Evolutionary conservation across 1,140 invertebrate genomes (phyloP).

Genomic region (Apolygus lucorum): DNA sequence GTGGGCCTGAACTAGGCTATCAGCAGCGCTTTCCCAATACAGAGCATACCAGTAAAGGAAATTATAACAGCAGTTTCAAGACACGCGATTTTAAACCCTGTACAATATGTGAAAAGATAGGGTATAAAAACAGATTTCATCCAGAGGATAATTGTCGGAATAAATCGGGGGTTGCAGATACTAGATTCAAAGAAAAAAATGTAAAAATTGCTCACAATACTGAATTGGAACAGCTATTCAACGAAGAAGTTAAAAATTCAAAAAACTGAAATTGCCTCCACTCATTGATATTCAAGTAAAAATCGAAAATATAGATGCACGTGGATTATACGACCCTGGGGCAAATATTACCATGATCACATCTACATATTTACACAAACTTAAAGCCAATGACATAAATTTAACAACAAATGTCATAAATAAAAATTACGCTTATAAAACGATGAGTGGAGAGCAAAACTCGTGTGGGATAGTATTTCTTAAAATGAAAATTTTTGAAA

Average conservation of each 20-base stretch:
- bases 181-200: slow-evolving; percentile 2
- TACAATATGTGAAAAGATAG: background rate
- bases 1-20: too few relatives aligned
- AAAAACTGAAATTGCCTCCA: background rate
- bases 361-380: slow-evolving; percentile 8
- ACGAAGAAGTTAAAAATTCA: slow-evolving; percentile 4
- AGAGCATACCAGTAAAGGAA: background rate
- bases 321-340: slow-evolving; percentile 5
- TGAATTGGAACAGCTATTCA: background rate
- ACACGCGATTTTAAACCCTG: background rate
- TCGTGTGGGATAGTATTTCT: slow-evolving; percentile 5
- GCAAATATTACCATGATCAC: background rate
- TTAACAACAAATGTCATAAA: slow-evolving; percentile 4
- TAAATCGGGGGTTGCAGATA: background rate
- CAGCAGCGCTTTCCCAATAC: background rate
- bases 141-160: background rate
- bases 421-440: slow-evolving; percentile 6
- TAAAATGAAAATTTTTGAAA: slow-evolving; percentile 33
- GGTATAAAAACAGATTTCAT: background rate
- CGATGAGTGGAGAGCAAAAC: slow-evolving; percentile 6
- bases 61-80: background rate
- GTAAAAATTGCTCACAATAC: slow-evolving; percentile 8
- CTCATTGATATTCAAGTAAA: slow-evolving; percentile 4
- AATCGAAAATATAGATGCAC: slow-evolving; percentile 10
- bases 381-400: slow-evolving; percentile 11